Evolutionary conservation across 2,113 vertebrate species (phyloP), one percentile per base, ranked within the genome.

Genomic region (Bambusicola thoracicus): DNA sequence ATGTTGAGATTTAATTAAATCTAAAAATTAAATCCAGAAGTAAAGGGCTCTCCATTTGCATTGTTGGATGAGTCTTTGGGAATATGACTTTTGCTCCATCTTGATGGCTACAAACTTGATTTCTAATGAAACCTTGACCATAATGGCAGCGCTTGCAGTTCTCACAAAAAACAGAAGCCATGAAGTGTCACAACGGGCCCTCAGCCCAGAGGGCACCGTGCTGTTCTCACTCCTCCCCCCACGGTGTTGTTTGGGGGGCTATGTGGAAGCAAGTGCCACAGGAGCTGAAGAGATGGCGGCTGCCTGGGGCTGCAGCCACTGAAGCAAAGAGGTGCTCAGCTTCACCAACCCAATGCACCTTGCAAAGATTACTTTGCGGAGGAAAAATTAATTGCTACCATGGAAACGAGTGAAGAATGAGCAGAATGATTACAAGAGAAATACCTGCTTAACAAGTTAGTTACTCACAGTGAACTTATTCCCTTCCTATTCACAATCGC

Each of bases 351-450:
- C 22, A 44, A 32, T 2, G 0, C 0, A 2, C 43, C 87, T n/a
- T 19, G 0, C 3, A 0, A 11, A 51, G 11, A 27, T 20, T 6
- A 4, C 30, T 41, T n/a, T 6, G 59, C 0, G 2, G 61, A 49
- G 49, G 77, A 2, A 5, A 53, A 82, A 53, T 20, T 30, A 81
- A 24, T 81, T 1, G 22, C 77, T 51, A 3, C 34, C 90, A 27
- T 30, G 78, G 90, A 73, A 70, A 85, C 13, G 0, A 58, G 67
- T 21, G 53, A 62, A 77, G 51, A 90, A 59, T 1, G 3, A 93
- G 81, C 21, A 84, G 74, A 63, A 80, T 8, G 2, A 72, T 41
- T 36, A 3, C 69, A 40, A 65, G 34, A 3, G 1, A 66, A 81
- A 82, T 44, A 66, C 15, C 48, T 15, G 25, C 19, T 55, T 61